Conservation (phyloP, 2,888 invertebrate genomes). For the Eupithecia exiguata region DNA sequence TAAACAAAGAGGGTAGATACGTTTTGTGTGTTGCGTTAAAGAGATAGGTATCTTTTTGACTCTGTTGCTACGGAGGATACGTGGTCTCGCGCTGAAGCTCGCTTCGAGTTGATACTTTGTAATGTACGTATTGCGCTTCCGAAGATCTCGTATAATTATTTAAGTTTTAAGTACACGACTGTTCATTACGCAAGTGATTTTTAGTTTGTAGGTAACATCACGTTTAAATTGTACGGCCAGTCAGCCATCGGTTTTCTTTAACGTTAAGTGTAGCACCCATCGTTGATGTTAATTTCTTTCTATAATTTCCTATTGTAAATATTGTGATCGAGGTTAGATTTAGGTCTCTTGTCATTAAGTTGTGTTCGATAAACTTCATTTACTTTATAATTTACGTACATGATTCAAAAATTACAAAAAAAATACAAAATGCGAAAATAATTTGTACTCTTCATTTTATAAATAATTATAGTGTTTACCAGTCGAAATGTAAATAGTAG, state of each 20-base stretch:
- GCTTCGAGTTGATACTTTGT: slow-evolving; percentile 62
- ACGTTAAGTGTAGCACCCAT: slow-evolving; percentile 53
- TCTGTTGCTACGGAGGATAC: slow-evolving; percentile 31
- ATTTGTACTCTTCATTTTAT: slow-evolving; percentile 59
- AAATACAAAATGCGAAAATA: slow-evolving; percentile 61
- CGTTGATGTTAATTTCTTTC: slow-evolving; percentile 6
- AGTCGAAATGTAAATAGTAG: slow-evolving; percentile 75
- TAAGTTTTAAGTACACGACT: slow-evolving; percentile 78
- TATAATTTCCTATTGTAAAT: slow-evolving; percentile 42
- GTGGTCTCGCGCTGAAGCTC: slow-evolving; percentile 41
- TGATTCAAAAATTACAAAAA: slow-evolving; percentile 60
- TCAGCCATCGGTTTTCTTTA: slow-evolving; percentile 59
- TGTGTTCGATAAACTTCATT: slow-evolving; percentile 67
- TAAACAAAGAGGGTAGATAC: slow-evolving; percentile 29
- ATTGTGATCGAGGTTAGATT: slow-evolving; percentile 38
- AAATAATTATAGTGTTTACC: slow-evolving; percentile 66
- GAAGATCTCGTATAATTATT: slow-evolving; percentile 82
- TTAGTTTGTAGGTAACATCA: slow-evolving; percentile 62
- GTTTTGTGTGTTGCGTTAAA: slow-evolving; percentile 15
- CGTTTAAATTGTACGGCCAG: slow-evolving; percentile 59
- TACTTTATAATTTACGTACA: slow-evolving; percentile 60
- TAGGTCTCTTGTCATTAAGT: slow-evolving; percentile 47
- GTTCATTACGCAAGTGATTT: slow-evolving; percentile 76
- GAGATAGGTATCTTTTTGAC: slow-evolving; percentile 21
- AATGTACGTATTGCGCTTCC: slow-evolving; percentile 80